A percentile compares a stretch with the other conserved stretches of the same genome.
Conservation (phyloP, 2,113 vertebrate genomes). For the Cercopithecus mona region DNA sequence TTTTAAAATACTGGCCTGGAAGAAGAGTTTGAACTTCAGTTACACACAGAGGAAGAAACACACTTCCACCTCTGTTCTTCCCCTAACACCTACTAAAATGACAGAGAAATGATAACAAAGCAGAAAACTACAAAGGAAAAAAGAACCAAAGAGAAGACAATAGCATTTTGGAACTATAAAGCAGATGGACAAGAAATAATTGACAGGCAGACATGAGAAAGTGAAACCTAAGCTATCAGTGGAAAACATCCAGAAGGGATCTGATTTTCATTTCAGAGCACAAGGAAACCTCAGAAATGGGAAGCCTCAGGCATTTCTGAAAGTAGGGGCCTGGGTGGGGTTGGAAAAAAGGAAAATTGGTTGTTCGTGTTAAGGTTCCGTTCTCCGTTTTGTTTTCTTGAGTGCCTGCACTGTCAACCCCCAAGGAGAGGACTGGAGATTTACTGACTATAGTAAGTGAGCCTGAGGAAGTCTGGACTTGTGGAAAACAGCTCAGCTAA, state of each 20-base stretch:
- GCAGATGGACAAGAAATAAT: neutral
- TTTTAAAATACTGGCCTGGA: neutral
- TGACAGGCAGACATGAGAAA: neutral
- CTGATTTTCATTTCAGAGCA: neutral
- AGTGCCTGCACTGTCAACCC: neutral
- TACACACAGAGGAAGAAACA: neutral
- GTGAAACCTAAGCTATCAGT: neutral
- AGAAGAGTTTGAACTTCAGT: neutral
- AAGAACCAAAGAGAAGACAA: neutral
- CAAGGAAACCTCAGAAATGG: neutral
- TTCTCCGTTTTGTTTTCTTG: neutral
- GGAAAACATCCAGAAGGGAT: neutral
- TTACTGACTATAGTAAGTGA: neutral
- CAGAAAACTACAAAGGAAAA: neutral
- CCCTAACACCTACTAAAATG: neutral
- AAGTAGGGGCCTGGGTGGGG: neutral
- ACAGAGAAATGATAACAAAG: neutral
- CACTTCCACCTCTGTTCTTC: neutral
- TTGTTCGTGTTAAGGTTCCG: neutral
- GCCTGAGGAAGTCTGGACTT: neutral
- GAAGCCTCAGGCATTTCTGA: neutral
- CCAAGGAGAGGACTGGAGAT: neutral
- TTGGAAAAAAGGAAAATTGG: neutral
- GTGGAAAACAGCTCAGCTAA: neutral
- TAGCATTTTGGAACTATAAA: neutral